phyloP scores from a whole-genome alignment of 2,113 vertebrate species.

The Malurus alboscapulatus region DNA sequence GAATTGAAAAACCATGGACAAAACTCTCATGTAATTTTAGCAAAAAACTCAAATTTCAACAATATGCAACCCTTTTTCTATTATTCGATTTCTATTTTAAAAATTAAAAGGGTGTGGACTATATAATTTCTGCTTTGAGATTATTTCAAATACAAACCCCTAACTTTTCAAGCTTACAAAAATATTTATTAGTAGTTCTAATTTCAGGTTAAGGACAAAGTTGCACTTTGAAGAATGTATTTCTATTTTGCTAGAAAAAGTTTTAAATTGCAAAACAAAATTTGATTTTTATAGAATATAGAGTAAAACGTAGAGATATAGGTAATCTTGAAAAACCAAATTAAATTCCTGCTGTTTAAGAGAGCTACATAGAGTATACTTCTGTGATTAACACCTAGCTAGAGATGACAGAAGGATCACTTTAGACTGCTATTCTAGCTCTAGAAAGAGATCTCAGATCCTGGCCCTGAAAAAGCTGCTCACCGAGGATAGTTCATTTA shows the following conservation, averaged over 20 bases:
- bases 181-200: neutral
- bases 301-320: neutral
- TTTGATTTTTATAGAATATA: neutral
- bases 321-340: neutral
- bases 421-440: neutral
- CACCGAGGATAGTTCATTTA: neutral
- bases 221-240: neutral
- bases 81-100: slow-evolving; percentile 15
- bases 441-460: neutral
- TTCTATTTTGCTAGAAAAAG: neutral
- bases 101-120: neutral
- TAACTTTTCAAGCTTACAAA: neutral
- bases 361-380: neutral
- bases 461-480: neutral
- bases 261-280: neutral
- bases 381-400: neutral
- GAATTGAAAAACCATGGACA: neutral
- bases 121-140: neutral
- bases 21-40: neutral
- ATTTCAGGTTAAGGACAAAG: neutral
- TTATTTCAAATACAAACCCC: neutral
- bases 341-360: neutral
- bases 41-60: neutral
- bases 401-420: neutral
- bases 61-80: neutral